Evolutionary conservation across 2,888 invertebrate genomes (phyloP).

Genomic region (Tetranychus truncatus): DNA sequence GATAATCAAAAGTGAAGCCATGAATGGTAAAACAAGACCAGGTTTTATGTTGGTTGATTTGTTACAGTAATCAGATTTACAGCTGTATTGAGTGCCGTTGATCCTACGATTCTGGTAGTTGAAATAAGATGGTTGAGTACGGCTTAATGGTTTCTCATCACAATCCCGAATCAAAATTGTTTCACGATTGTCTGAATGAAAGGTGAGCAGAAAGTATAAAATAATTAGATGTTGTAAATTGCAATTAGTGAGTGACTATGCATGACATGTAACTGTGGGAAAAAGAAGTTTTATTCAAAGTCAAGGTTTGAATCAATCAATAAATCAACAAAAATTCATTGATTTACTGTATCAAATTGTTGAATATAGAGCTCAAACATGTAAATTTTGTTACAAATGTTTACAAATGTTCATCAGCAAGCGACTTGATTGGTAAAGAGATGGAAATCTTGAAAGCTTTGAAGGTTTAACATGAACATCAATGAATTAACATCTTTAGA

Average conservation of each 20-base stretch:
- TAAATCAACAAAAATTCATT: too few relatives aligned
- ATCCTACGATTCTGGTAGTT: background rate
- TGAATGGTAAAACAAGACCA: background rate
- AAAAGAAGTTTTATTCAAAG: too few relatives aligned
- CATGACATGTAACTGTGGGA: too few relatives aligned
- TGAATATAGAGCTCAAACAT: too few relatives aligned
- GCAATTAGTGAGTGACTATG: too few relatives aligned
- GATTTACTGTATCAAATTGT: too few relatives aligned
- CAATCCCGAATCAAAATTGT: background rate
- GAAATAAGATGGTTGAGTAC: background rate
- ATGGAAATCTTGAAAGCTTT: too few relatives aligned
- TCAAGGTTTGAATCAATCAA: too few relatives aligned
- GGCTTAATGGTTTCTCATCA: background rate
- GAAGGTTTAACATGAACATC: too few relatives aligned
- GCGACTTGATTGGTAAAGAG: background rate
- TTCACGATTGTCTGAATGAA: background rate
- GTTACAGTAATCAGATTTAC: constrained; percentile 3
- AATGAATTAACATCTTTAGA: too few relatives aligned
- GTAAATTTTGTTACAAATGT: background rate
- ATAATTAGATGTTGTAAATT: too few relatives aligned
- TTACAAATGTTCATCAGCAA: background rate
- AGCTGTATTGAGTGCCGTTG: background rate
- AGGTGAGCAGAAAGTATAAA: background rate
- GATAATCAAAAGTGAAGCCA: too few relatives aligned
- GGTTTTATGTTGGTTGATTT: background rate